Evolutionary conservation across 35 echinoderm and acorn worm species (phyloP).

Genomic region (Hemicentrotus pulcherrimus): DNA sequence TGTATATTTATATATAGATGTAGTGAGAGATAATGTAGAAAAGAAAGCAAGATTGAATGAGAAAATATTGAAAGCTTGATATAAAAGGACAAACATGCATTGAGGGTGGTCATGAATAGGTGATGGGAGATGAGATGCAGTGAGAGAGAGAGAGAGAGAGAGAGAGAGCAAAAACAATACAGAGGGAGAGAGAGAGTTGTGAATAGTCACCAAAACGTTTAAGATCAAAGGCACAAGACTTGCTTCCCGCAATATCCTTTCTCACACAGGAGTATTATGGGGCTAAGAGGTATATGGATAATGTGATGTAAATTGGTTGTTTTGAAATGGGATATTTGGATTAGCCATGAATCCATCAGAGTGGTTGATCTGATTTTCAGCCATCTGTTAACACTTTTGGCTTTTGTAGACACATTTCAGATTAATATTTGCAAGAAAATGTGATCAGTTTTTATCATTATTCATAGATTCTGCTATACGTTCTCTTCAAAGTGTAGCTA

Average conservation of each 20-base stretch:
- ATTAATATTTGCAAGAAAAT: background rate
- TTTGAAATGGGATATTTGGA: background rate
- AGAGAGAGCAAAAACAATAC: background rate
- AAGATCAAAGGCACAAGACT: slow-evolving; percentile 3
- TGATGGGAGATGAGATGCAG: too few relatives aligned
- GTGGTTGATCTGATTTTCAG: background rate
- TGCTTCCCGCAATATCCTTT: background rate
- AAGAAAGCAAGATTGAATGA: too few relatives aligned
- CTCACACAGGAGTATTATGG: background rate
- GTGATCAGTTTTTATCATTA: background rate
- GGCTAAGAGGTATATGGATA: background rate
- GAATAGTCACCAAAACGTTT: background rate
- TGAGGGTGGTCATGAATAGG: too few relatives aligned
- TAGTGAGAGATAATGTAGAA: too few relatives aligned
- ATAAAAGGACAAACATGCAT: too few relatives aligned
- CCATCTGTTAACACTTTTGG: background rate
- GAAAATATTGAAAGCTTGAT: too few relatives aligned
- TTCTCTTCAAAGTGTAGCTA: too few relatives aligned
- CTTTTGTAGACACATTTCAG: background rate
- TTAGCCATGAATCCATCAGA: background rate
- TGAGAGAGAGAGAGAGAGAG: background rate
- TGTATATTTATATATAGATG: too few relatives aligned
- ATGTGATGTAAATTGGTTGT: slow-evolving; percentile 5
- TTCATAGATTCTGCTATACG: background rate
- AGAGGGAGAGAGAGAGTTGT: background rate